phyloP scores from a whole-genome alignment of 1,140 invertebrate genomes.

The Cepaea nemoralis region DNA sequence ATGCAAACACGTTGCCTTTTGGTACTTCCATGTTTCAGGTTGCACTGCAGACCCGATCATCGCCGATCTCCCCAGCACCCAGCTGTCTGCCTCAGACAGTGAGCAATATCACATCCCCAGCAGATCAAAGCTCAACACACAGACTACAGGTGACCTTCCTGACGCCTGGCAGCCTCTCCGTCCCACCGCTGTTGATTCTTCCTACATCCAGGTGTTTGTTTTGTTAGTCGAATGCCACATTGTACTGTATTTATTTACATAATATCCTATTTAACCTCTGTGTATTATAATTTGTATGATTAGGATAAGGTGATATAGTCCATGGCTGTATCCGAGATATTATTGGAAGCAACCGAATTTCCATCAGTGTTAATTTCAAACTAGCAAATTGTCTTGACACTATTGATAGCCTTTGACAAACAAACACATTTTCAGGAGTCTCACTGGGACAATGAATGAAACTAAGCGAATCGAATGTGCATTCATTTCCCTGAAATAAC shows the following conservation, averaged over 20 bases:
- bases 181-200: neutral
- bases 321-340: no score
- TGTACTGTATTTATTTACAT: neutral
- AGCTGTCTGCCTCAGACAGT: neutral
- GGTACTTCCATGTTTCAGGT: neutral
- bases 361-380: no score
- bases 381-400: no score
- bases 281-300: no score
- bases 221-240: neutral
- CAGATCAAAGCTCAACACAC: conserved; percentile 20
- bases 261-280: neutral
- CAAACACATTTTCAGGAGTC: no score
- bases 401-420: no score
- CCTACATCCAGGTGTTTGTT: conserved; percentile 15
- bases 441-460: no score
- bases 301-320: no score
- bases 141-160: neutral
- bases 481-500: no score
- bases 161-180: neutral
- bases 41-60: conserved; percentile 13
- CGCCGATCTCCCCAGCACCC: neutral
- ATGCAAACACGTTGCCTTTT: neutral
- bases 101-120: neutral
- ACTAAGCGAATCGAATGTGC: no score
- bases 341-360: no score